phyloP scores from a whole-genome alignment of 2,797 vertebrate species.

The Malurus splendens region DNA sequence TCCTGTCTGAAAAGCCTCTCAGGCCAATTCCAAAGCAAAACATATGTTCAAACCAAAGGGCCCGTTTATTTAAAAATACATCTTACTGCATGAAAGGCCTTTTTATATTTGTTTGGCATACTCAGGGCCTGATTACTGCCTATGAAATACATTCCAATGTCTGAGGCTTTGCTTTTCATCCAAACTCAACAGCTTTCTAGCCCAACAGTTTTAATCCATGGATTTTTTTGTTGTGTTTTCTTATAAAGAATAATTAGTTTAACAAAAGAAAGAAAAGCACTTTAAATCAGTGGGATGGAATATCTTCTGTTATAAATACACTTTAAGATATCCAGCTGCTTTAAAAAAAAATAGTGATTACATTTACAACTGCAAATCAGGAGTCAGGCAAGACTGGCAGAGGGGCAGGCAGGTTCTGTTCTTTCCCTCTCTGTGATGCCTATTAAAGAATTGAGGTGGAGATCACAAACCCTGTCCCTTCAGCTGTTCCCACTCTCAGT shows the following conservation, averaged over 20 bases:
- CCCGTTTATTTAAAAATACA: not conserved
- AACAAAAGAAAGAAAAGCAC: not conserved
- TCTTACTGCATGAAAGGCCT: slow-evolving; percentile 7
- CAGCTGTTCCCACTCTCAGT: not conserved
- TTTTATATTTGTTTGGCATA: slow-evolving; percentile 21
- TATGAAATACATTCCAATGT: not conserved
- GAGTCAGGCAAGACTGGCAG: not conserved
- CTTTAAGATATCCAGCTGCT: not conserved
- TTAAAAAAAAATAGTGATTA: not conserved
- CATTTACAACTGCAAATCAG: not conserved
- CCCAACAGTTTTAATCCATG: not conserved
- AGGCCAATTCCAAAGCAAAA: slow-evolving; percentile 14
- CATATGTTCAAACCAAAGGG: not conserved
- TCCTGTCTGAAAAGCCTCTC: not conserved
- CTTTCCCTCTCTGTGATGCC: not conserved
- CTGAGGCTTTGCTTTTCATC: not conserved
- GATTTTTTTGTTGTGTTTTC: not conserved
- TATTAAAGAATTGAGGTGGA: not conserved
- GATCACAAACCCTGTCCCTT: not conserved
- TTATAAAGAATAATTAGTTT: not conserved
- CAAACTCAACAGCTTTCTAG: not conserved
- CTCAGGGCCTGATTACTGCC: not conserved
- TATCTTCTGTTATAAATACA: not conserved
- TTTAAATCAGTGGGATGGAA: not conserved
- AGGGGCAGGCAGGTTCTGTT: not conserved